Evolutionary conservation across 2,888 invertebrate genomes (phyloP), one percentile per base, ranked within the genome.

Genomic region (Rambutsinella grinnellia): DNA sequence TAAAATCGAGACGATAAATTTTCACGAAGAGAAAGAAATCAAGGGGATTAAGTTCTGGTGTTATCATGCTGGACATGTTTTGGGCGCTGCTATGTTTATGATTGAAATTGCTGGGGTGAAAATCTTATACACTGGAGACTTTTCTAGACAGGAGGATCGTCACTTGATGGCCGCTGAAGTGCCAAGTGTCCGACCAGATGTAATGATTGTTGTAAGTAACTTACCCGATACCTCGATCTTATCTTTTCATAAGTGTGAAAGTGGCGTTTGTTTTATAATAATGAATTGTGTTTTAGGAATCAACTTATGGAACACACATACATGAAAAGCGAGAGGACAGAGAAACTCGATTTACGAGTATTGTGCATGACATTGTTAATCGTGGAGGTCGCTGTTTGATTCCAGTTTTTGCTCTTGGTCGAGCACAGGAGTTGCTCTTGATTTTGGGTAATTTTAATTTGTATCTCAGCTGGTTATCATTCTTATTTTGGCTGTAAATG

Each of bases 81-180:
- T 99, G 0, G 99, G 99, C 0, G 99, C 99, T 0, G 99, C 99
- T 67, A 99, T 99, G 99, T 99, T 99, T 87, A 98, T 99, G 97
- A 95, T 99, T 75, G 99, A 99, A 89, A 99, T 99, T 61, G 99
- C 99, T 28, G 99, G 99, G 15, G 97, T 99, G 1, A 97, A 96
- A 89, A 91, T 96, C 78, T 88, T 99, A 15, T 99, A 99, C 86
- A 99, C 99, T 0, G 99, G 99, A 0, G 99, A 99, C 86, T 99
- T 99, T 87, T 99, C 99, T 1, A 89, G 99, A 57, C 97, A 99
- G 88, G 99, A 99, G 87, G 99, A 99, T 88, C 89, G 99, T 8
- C 99, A 99, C 91, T 90, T 99, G 83, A 99, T 99, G 96, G 97
- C 99, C 0, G 99, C 99, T 0, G 99, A 99, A 88, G 95, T 99